Percentiles rank a stretch among this genome's conserved stretches.
Conservation (phyloP, 2,888 invertebrate genomes). For the Pteria penguin region DNA sequence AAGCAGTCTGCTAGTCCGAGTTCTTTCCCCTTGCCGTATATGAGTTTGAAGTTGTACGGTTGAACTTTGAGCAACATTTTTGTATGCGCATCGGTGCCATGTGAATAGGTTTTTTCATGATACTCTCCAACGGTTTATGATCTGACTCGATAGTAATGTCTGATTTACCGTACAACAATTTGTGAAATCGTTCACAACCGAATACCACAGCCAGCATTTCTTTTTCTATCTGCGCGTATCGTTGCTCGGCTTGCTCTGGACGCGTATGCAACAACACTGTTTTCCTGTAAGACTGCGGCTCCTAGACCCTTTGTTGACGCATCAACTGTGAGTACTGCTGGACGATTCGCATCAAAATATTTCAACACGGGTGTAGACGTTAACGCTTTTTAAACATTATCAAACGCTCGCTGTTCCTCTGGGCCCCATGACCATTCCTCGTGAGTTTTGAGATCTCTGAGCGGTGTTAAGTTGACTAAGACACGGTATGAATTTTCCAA, state of each 20-base stretch:
- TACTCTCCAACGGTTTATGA: slow-evolving; percentile 26
- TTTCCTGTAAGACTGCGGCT: slow-evolving; percentile 28
- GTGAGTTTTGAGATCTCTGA: slow-evolving; percentile 32
- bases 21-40: slow-evolving; percentile 8
- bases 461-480: slow-evolving; percentile 30
- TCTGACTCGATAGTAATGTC: slow-evolving; percentile 31
- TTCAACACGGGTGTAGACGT: slow-evolving; percentile 24
- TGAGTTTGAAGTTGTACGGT: slow-evolving; percentile 11
- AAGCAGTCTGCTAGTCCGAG: slow-evolving; percentile 27
- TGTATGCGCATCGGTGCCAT: slow-evolving; percentile 22
- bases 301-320: slow-evolving; percentile 33
- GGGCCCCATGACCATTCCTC: slow-evolving; percentile 22
- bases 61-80: slow-evolving; percentile 28
- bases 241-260: slow-evolving; percentile 28
- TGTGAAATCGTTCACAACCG: slow-evolving; percentile 32
- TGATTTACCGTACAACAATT: slow-evolving; percentile 28
- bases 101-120: slow-evolving; percentile 28
- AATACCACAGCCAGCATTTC: slow-evolving; percentile 42
- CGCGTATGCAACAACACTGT: slow-evolving; percentile 29
- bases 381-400: slow-evolving; percentile 14
- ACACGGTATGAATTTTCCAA: slow-evolving; percentile 30
- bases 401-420: slow-evolving; percentile 15
- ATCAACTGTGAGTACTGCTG: slow-evolving; percentile 21
- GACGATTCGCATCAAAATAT: slow-evolving; percentile 25
- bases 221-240: slow-evolving; percentile 35